Evolutionary conservation across 2,797 vertebrate genomes (phyloP).

Genomic region (Cercopithecus mitis): DNA sequence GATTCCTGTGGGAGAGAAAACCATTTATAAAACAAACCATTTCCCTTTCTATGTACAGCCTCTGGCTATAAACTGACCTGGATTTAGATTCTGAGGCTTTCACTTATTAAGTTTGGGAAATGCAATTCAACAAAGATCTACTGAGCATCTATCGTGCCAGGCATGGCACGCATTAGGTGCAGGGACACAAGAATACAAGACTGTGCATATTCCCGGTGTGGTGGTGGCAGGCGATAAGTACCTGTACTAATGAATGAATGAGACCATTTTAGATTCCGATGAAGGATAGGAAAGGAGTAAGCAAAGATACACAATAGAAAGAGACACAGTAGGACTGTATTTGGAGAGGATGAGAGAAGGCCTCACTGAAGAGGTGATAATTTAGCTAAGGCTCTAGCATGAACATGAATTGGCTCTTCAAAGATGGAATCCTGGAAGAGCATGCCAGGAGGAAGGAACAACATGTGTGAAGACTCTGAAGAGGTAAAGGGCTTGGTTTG

Average conservation of each 20-base stretch:
- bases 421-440: not conserved
- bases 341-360: not conserved
- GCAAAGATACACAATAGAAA: not conserved
- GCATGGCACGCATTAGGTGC: not conserved
- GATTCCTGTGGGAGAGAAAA: slow-evolving; percentile 20
- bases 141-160: slow-evolving; percentile 23
- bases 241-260: not conserved
- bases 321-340: not conserved
- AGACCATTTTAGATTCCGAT: not conserved
- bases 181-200: not conserved
- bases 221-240: not conserved
- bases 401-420: not conserved
- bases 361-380: not conserved
- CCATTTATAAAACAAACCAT: not conserved
- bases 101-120: slow-evolving; percentile 51
- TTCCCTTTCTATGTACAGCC: not conserved
- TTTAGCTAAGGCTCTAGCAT: not conserved
- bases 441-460: not conserved
- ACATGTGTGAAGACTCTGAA: not conserved
- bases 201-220: not conserved
- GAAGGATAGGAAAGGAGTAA: not conserved
- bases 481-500: not conserved
- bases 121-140: slow-evolving; percentile 35
- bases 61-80: slow-evolving; percentile 57
- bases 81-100: slow-evolving; percentile 67